Evolutionary conservation across 2,113 vertebrate species (phyloP).

Genomic region (Cacatua alba): DNA sequence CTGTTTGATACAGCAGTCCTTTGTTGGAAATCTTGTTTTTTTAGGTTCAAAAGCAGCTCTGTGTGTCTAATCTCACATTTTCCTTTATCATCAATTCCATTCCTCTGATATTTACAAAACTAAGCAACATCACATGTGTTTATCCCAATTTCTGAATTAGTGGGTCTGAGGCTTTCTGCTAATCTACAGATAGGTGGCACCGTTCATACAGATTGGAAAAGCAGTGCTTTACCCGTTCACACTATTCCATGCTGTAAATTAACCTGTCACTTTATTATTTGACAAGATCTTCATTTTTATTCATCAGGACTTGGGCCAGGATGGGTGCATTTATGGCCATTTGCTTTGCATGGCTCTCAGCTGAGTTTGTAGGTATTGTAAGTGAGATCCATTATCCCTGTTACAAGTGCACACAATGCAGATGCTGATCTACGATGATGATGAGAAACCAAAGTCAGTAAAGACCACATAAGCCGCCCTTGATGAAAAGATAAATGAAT

Average conservation of each 20-base stretch:
- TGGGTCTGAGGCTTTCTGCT: conserved; percentile 75
- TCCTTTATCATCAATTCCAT: conserved; percentile 89
- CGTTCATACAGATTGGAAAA: conserved; percentile 89
- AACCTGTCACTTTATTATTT: conserved; percentile 92
- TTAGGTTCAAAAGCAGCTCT: conserved; percentile 81
- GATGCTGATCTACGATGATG: conserved; percentile 83
- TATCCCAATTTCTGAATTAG: conserved; percentile 72
- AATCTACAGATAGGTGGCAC: conserved; percentile 96
- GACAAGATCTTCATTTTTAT: conserved; percentile 93
- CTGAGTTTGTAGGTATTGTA: conserved; percentile 88
- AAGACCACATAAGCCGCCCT: conserved; percentile 88
- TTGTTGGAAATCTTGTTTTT: conserved; percentile 86
- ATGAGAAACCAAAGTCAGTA: conserved; percentile 88
- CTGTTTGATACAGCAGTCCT: conserved; percentile 87
- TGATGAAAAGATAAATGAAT: conserved; percentile 95
- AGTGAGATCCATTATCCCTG: conserved; percentile 88
- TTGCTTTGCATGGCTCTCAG: conserved; percentile 82
- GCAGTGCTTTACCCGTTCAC: conserved; percentile 70
- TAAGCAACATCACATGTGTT: conserved; percentile 81
- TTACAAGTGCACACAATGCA: conserved; percentile 88
- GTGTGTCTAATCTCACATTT: conserved; percentile 87
- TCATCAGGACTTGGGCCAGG: conserved; percentile 86
- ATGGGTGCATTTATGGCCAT: conserved; percentile 85
- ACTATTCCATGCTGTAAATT: conserved; percentile 84
- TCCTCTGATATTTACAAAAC: conserved; percentile 88